Percentiles rank a stretch among this genome's conserved stretches.
These are phyloP conservation scores for Leptodactylus fuscus DNA, from an alignment of 2,113 vertebrate species.

Conservation along the genomic window DNA sequence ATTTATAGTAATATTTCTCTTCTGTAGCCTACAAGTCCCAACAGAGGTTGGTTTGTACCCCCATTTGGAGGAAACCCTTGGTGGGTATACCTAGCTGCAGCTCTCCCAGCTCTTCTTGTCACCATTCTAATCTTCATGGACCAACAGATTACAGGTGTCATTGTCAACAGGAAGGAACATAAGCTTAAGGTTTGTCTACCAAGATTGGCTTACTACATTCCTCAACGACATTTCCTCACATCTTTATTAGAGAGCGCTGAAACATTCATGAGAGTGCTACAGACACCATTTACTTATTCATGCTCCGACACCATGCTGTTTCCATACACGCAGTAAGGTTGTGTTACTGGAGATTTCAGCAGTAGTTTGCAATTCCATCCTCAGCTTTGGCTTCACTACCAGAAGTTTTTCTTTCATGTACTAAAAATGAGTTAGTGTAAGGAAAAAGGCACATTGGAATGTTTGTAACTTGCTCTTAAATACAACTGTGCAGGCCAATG, in stretches of 20 bases:
- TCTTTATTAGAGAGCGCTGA: slow-evolving; percentile 42
- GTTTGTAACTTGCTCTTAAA: not conserved
- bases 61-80: slow-evolving; percentile 96
- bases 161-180: slow-evolving; percentile 97
- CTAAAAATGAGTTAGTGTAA: not conserved
- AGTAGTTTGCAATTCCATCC: slow-evolving; percentile 45
- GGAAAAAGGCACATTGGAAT: not conserved
- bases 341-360: slow-evolving; percentile 45
- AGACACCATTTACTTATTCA: slow-evolving; percentile 57
- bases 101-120: slow-evolving; percentile 92
- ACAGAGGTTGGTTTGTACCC: slow-evolving; percentile 91
- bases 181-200: slow-evolving; percentile 87
- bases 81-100: slow-evolving; percentile 94
- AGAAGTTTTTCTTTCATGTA: not conserved
- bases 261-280: slow-evolving; percentile 52
- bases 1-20: too few relatives aligned
- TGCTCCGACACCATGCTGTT: slow-evolving; percentile 21
- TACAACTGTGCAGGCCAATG: too few relatives aligned
- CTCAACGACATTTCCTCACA: slow-evolving; percentile 22
- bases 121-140: slow-evolving; percentile 99
- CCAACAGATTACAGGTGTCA: slow-evolving; percentile 97
- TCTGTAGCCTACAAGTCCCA: slow-evolving; percentile 89
- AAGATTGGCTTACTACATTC: not conserved
- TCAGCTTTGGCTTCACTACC: not conserved
- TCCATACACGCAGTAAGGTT: slow-evolving; percentile 28